Percentiles rank a stretch among this genome's conserved stretches.
These are phyloP conservation scores for Anas georgica DNA, from an alignment of 2,797 vertebrate species.

Conservation along the genomic window DNA sequence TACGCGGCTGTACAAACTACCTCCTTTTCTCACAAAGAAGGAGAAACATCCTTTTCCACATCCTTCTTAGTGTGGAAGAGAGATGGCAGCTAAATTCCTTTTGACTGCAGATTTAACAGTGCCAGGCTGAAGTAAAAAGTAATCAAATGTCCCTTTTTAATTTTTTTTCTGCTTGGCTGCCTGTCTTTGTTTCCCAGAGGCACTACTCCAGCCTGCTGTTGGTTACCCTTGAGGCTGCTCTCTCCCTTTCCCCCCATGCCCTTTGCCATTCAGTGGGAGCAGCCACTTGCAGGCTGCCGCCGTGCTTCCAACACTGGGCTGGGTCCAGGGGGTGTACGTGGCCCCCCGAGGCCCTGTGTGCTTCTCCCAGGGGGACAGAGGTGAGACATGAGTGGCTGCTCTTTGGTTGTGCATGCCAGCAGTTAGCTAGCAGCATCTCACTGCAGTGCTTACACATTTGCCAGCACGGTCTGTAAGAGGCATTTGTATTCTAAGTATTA, in stretches of 20 bases:
- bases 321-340: neutral
- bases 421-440: accelerated
- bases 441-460: neutral
- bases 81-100: neutral
- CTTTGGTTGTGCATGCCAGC: accelerated
- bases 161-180: neutral
- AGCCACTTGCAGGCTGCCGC: accelerated
- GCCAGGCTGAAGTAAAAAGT: neutral
- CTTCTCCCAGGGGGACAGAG: neutral
- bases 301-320: neutral
- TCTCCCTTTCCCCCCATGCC: neutral
- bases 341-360: neutral
- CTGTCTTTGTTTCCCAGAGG: accelerated
- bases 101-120: neutral
- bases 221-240: neutral
- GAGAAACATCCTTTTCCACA: neutral
- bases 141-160: neutral
- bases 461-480: neutral
- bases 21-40: neutral
- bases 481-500: neutral
- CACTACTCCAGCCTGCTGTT: neutral
- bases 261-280: neutral
- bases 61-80: neutral
- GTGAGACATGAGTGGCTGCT: neutral
- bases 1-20: neutral